These are phyloP conservation scores for Lasius fuliginosus DNA, from an alignment of 2,888 invertebrate genomes.

Conservation along the genomic window DNA sequence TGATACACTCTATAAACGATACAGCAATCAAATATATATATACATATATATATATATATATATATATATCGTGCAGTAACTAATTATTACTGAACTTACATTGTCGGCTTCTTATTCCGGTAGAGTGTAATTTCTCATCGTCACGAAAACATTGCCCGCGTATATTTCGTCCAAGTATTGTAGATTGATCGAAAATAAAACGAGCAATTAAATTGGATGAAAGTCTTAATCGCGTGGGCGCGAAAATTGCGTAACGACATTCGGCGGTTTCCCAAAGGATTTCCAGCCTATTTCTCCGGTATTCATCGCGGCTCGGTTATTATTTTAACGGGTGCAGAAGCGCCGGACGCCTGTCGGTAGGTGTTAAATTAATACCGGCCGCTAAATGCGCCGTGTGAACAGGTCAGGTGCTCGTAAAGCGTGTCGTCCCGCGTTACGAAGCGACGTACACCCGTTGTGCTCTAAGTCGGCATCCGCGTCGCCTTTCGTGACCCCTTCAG, in stretches of 20 bases:
- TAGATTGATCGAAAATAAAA: slow-evolving; percentile 27
- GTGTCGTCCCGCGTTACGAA: slow-evolving; percentile 70
- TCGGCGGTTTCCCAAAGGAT: slow-evolving; percentile 57
- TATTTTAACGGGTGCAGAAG: slow-evolving; percentile 70
- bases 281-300: slow-evolving; percentile 51
- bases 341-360: slow-evolving; percentile 64
- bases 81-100: slow-evolving; percentile 53
- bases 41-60: neutral
- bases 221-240: slow-evolving; percentile 37
- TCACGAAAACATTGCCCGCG: neutral
- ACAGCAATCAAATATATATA: slow-evolving; percentile 53
- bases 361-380: slow-evolving; percentile 78
- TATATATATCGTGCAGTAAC: slow-evolving; percentile 35
- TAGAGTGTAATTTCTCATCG: slow-evolving; percentile 14
- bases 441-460: slow-evolving; percentile 46
- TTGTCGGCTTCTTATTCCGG: slow-evolving; percentile 44
- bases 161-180: neutral
- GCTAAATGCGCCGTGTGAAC: slow-evolving; percentile 83
- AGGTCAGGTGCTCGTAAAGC: slow-evolving; percentile 81
- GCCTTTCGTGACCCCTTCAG: slow-evolving; percentile 55
- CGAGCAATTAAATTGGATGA: slow-evolving; percentile 40
- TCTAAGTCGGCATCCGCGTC: slow-evolving; percentile 35
- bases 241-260: slow-evolving; percentile 53
- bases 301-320: slow-evolving; percentile 66
- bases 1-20: slow-evolving; percentile 57